Conservation (phyloP, 2,888 invertebrate species). For the Tethea ocularis region DNA sequence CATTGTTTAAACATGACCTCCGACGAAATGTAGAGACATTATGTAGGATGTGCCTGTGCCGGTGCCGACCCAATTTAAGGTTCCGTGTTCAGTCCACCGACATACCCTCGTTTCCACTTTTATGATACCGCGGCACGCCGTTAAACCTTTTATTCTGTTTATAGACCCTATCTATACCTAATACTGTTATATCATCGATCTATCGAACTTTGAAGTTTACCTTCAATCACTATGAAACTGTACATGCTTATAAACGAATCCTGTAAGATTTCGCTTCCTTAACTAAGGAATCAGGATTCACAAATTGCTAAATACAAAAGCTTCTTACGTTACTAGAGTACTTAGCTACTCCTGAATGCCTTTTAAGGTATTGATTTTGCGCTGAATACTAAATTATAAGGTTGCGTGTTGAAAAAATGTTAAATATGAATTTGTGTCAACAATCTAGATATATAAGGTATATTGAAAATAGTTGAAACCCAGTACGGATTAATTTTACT, state of each 20-base stretch:
- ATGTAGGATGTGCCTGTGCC: constrained; percentile 31
- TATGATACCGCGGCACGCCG: constrained; percentile 57
- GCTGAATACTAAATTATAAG: background rate
- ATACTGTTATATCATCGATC: constrained; percentile 20
- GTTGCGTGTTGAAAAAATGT: background rate
- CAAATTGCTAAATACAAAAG: background rate
- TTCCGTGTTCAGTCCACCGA: constrained; percentile 49
- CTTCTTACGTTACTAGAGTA: no score
- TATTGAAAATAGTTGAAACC: background rate
- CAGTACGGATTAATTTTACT: background rate
- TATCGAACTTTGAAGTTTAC: constrained; percentile 11
- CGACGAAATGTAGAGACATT: constrained; percentile 38
- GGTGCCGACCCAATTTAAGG: constrained; percentile 58
- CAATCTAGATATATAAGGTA: background rate
- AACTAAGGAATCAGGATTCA: background rate
- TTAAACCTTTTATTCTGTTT: constrained; percentile 58
- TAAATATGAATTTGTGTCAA: constrained; percentile 3
- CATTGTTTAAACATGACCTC: constrained; percentile 36
- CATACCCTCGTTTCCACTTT: constrained; percentile 55
- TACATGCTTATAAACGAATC: background rate
- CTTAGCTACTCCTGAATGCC: background rate
- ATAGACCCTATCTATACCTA: constrained; percentile 50
- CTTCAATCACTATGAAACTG: background rate
- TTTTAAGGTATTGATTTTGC: background rate
- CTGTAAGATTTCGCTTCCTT: background rate